Evolutionary conservation across 2,888 invertebrate species (phyloP), one percentile per base, ranked within the genome.

Genomic region (Cabera pusaria): DNA sequence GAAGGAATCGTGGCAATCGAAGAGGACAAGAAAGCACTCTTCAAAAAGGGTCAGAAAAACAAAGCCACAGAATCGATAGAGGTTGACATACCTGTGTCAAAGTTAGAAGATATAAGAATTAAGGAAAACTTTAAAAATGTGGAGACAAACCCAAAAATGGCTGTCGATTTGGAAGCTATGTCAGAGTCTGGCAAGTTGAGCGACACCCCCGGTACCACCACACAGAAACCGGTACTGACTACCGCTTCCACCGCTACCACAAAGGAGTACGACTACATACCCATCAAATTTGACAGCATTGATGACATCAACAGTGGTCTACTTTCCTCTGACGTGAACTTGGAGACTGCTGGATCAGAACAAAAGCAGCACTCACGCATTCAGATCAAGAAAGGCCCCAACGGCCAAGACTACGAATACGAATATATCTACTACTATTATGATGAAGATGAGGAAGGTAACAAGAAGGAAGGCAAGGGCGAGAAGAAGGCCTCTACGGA

Each of bases 401-500:
- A 96, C 63, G 96, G 96, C 1, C 94, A 96, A 73, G 96, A 97
- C 66, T 96, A 96, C 65, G 97, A 97, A 73, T 97, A 96, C 65
- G 97, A 97, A 71, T 97, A 97, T 67, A 95, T 97, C 11, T 97
- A 97, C 66, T 97, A 97, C 67, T 97, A 97, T 61, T 95, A 95
- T 58, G 96, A 96, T 58, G 96, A 96, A 51, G 95, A 95, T 2
- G 95, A 94, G 8, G 92, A 92, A 26, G 52, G 48, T 10, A 80
- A 82, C 48, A 90, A 89, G 44, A 75, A 77, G 5, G 64, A 64
- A 12, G 72, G 74, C 22, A 54, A 52, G 2, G 75, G 74, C 24
- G 31, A 41, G 5, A 34, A 38, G 6, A 17, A 63, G 6, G 54
- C 75, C 1, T 71, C 66, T n/a, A 65, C 74, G n/a, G 70, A 67